These are phyloP conservation scores for Corydoras sp. DNA, from an alignment of 2,113 vertebrate genomes.

Conservation along the genomic window DNA sequence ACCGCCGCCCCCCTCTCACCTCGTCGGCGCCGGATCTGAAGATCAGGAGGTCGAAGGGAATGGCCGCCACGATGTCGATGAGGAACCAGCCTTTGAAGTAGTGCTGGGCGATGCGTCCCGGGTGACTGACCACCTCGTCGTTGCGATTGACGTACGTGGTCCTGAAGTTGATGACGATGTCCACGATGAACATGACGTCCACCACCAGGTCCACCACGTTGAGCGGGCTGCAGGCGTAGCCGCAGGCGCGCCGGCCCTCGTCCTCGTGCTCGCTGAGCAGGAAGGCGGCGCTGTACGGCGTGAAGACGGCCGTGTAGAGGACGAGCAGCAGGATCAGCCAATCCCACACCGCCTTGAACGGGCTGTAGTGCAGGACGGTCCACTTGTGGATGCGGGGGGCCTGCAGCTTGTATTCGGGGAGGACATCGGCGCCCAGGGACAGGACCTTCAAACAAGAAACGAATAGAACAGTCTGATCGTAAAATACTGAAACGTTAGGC, in stretches of 20 bases:
- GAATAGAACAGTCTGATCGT: neutral
- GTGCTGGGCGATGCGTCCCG: slow-evolving; percentile 86
- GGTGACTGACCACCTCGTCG: slow-evolving; percentile 95
- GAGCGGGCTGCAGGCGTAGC: slow-evolving; percentile 90
- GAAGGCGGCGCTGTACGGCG: slow-evolving; percentile 92
- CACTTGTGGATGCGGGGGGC: slow-evolving; percentile 90
- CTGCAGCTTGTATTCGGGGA: slow-evolving; percentile 95
- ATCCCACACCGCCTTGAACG: slow-evolving; percentile 98
- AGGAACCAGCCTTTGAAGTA: slow-evolving; percentile 99
- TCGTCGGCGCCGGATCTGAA: slow-evolving; percentile 89
- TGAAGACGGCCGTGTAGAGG: slow-evolving; percentile 96
- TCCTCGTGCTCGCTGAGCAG: slow-evolving; percentile 90
- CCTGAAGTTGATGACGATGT: slow-evolving; percentile 97
- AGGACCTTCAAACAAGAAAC: slow-evolving; percentile 69
- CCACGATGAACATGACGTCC: slow-evolving; percentile 98
- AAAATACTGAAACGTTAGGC: neutral
- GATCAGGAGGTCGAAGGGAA: slow-evolving; percentile 96
- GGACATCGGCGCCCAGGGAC: slow-evolving; percentile 89
- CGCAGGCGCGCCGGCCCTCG: slow-evolving; percentile 73
- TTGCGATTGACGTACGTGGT: slow-evolving; percentile 98
- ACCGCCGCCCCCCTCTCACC: slow-evolving; percentile 64
- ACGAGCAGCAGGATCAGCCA: slow-evolving; percentile 96
- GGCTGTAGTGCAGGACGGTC: slow-evolving; percentile 97
- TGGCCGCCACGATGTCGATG: slow-evolving; percentile 95
- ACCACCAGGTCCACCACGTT: slow-evolving; percentile 95